These are phyloP conservation scores for Ia io DNA, from an alignment of 2,113 vertebrate species.

Conservation along the genomic window DNA sequence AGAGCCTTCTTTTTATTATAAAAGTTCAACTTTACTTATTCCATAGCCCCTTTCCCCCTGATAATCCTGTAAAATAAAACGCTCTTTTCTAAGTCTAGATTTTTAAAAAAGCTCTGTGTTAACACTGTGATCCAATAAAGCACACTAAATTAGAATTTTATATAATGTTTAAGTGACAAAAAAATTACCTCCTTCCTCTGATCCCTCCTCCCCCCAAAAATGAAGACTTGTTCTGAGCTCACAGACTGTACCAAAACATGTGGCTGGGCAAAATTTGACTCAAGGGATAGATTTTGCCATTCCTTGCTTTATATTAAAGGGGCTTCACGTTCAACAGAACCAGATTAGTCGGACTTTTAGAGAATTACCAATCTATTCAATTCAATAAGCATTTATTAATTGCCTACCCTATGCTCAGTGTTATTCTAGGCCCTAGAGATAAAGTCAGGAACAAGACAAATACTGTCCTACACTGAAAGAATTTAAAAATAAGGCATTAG, in stretches of 20 bases:
- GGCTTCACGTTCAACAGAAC: neutral
- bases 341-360: neutral
- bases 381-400: conserved; percentile 20
- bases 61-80: neutral
- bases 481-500: neutral
- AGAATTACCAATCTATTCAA: neutral
- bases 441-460: conserved; percentile 27
- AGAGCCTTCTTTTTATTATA: neutral
- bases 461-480: neutral
- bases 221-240: neutral
- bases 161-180: neutral
- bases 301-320: neutral
- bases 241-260: neutral
- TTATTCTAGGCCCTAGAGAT: neutral
- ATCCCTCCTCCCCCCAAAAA: neutral
- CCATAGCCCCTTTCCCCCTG: neutral
- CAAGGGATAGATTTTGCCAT: neutral
- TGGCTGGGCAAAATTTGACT: neutral
- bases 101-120: neutral
- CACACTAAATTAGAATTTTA: conserved; percentile 21
- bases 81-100: neutral
- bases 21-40: neutral
- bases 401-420: neutral
- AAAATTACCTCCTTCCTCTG: neutral
- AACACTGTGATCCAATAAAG: neutral